phyloP scores from a whole-genome alignment of 2,888 invertebrate species.

The Corbicula japonica region DNA sequence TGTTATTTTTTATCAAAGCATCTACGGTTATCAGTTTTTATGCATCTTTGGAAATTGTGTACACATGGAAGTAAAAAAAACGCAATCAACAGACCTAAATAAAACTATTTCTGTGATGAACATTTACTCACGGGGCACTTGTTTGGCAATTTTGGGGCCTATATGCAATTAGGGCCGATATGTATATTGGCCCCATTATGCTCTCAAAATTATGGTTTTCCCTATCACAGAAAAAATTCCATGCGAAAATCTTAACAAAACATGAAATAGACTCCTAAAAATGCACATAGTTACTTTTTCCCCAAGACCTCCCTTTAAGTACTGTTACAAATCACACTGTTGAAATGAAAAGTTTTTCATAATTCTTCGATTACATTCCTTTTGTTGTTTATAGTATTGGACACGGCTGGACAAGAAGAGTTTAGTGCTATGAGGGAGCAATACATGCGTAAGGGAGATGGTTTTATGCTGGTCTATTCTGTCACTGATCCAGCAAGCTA shows the following conservation, averaged over 20 bases:
- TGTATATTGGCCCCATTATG: too few relatives aligned
- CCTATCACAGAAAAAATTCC: not conserved
- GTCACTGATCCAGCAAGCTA: conserved; percentile 97
- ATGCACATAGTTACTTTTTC: not conserved
- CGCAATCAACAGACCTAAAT: too few relatives aligned
- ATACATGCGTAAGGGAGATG: conserved; percentile 90
- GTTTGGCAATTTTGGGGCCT: too few relatives aligned
- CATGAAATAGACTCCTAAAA: not conserved
- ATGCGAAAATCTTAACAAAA: not conserved
- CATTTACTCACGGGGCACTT: too few relatives aligned
- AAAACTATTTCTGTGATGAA: too few relatives aligned
- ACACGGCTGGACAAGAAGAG: conserved; percentile 98
- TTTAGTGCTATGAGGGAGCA: conserved; percentile 94
- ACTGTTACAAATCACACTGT: not conserved
- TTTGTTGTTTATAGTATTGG: conserved; percentile 90
- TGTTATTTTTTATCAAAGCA: too few relatives aligned
- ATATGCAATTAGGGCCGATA: too few relatives aligned
- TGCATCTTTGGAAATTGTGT: too few relatives aligned
- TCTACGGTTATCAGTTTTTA: too few relatives aligned
- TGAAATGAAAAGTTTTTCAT: not conserved
- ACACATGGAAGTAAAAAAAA: too few relatives aligned
- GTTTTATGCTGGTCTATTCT: conserved; percentile 96
- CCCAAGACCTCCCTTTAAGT: not conserved
- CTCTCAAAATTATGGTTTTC: not conserved
- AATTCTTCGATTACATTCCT: not conserved